phyloP scores from a whole-genome alignment of 2,113 vertebrate species.

The Spermophilus dauricus region DNA sequence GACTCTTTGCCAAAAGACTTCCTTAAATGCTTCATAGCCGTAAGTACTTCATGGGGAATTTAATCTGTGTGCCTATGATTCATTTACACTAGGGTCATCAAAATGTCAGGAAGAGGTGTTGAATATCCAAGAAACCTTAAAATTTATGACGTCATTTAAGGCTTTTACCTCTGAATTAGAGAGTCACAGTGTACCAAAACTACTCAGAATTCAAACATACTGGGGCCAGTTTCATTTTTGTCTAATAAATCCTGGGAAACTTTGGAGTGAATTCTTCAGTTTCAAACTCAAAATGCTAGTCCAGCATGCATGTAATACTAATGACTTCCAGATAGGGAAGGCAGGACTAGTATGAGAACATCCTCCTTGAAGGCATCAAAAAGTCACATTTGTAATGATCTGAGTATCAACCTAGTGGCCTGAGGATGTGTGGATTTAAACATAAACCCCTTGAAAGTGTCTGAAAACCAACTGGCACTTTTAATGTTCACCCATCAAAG shows the following conservation, averaged over 20 bases:
- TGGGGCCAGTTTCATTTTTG: background rate
- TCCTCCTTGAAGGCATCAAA: background rate
- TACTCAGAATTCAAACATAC: background rate
- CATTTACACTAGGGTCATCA: constrained; percentile 67
- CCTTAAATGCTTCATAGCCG: background rate
- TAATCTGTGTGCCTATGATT: constrained; percentile 42
- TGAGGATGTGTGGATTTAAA: constrained; percentile 16
- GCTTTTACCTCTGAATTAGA: constrained; percentile 55
- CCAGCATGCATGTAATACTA: background rate
- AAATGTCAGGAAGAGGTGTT: constrained; percentile 7
- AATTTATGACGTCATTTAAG: background rate
- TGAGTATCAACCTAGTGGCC: background rate
- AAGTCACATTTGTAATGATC: constrained; percentile 39
- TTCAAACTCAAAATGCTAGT: background rate
- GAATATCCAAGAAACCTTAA: background rate
- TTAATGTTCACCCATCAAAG: background rate
- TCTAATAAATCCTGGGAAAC: background rate
- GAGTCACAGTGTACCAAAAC: background rate
- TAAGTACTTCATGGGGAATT: constrained; percentile 42
- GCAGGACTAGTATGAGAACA: background rate
- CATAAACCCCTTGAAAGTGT: background rate
- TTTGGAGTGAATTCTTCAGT: background rate
- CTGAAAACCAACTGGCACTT: background rate
- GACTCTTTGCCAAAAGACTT: background rate
- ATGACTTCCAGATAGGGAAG: background rate